phyloP scores from a whole-genome alignment of 2,797 vertebrate genomes.

The Zenarchopterus dispar region DNA sequence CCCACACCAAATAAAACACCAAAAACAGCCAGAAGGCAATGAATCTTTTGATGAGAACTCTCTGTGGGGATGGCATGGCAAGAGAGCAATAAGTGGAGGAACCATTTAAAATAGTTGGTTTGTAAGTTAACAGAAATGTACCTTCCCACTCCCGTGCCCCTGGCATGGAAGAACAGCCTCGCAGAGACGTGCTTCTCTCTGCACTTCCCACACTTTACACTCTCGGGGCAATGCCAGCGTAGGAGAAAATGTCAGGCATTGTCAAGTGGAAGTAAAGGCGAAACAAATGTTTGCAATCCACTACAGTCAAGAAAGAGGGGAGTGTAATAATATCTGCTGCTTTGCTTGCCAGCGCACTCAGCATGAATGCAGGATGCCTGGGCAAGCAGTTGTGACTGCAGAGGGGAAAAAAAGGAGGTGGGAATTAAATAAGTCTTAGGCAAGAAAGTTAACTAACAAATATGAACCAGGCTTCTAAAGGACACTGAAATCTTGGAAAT shows the following conservation, averaged over 20 bases:
- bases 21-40: slow-evolving; percentile 40
- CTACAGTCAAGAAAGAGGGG: slow-evolving; percentile 35
- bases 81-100: slow-evolving; percentile 38
- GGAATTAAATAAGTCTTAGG: slow-evolving; percentile 24
- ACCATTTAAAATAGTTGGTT: slow-evolving; percentile 46
- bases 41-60: slow-evolving; percentile 48
- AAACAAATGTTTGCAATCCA: slow-evolving; percentile 69
- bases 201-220: slow-evolving; percentile 72
- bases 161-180: slow-evolving; percentile 58
- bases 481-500: slow-evolving; percentile 7
- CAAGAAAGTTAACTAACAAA: slow-evolving; percentile 26
- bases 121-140: slow-evolving; percentile 46
- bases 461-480: slow-evolving; percentile 20
- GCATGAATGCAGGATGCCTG: slow-evolving; percentile 38
- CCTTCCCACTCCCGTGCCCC: slow-evolving; percentile 55
- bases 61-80: slow-evolving; percentile 43
- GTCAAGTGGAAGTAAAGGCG: slow-evolving; percentile 68
- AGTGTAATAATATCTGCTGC: slow-evolving; percentile 43
- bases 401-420: slow-evolving; percentile 14
- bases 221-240: slow-evolving; percentile 51
- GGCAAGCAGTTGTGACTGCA: slow-evolving; percentile 37
- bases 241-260: slow-evolving; percentile 67
- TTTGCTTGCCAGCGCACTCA: slow-evolving; percentile 49
- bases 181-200: slow-evolving; percentile 63
- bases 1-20: slow-evolving; percentile 52